These are phyloP conservation scores for Onthophagus taurus DNA, from an alignment of 1,140 invertebrate genomes.

Conservation along the genomic window DNA sequence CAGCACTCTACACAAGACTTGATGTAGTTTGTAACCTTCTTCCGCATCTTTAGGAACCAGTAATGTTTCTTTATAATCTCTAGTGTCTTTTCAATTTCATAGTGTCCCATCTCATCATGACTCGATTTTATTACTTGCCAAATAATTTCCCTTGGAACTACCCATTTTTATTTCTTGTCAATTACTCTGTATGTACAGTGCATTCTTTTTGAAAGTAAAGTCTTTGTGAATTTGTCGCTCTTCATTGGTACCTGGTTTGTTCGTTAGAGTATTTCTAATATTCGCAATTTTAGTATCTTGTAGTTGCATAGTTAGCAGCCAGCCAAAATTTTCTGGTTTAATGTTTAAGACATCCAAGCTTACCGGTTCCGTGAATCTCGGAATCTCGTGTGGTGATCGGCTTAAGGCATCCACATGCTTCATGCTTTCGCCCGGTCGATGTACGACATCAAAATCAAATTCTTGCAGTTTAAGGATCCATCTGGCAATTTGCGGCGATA, in stretches of 20 bases:
- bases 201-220: too few species aligned
- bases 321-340: too few species aligned
- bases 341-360: too few species aligned
- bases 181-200: neutral
- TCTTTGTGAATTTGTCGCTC: neutral
- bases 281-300: neutral
- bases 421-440: too few species aligned
- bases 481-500: too few species aligned
- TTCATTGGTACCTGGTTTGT: neutral
- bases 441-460: too few species aligned
- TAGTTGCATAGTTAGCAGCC: neutral
- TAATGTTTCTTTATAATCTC: neutral
- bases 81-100: neutral
- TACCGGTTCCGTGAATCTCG: too few species aligned
- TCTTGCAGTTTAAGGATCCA: too few species aligned
- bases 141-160: neutral
- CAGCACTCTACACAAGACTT: neutral
- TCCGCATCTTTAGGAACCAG: neutral
- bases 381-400: too few species aligned
- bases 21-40: neutral
- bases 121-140: neutral
- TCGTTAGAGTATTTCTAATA: neutral
- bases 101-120: slow-evolving; percentile 6
- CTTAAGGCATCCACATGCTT: too few species aligned
- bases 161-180: neutral